Percentiles rank a stretch among this genome's conserved stretches.
Conservation (phyloP, 2,888 invertebrate species). For the Trileptium ribeirensis region DNA sequence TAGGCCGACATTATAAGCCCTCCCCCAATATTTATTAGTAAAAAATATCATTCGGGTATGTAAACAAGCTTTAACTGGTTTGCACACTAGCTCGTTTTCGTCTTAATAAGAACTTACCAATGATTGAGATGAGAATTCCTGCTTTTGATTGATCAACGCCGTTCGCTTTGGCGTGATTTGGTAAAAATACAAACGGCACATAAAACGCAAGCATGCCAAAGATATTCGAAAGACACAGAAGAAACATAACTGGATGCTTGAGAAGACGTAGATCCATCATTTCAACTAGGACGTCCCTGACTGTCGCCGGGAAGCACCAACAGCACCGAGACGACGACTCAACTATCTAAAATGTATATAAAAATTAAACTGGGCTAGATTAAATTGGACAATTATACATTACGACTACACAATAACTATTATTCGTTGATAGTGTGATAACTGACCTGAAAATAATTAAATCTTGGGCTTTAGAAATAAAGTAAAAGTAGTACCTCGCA, state of each 20-base stretch:
- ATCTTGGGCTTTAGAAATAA: background rate
- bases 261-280: slow-evolving; percentile 78
- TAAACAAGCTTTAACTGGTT: no score
- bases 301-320: background rate
- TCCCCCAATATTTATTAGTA: no score
- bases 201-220: slow-evolving; percentile 89
- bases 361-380: background rate
- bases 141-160: slow-evolving; percentile 33
- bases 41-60: no score
- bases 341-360: background rate
- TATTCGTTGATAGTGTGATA: no score
- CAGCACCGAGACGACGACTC: background rate
- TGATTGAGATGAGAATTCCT: slow-evolving; percentile 45
- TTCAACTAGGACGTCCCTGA: slow-evolving; percentile 39
- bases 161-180: slow-evolving; percentile 41
- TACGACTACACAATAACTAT: no score
- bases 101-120: slow-evolving; percentile 57
- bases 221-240: slow-evolving; percentile 86
- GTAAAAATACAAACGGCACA: slow-evolving; percentile 74
- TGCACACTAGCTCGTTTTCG: no score
- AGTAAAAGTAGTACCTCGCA: background rate
- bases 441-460: background rate
- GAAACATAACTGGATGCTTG: slow-evolving; percentile 73
- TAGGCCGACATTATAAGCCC: no score
- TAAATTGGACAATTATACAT: no score